Conservation (phyloP, 1,140 invertebrate genomes). For the Macrosteles quadrilineatus region DNA sequence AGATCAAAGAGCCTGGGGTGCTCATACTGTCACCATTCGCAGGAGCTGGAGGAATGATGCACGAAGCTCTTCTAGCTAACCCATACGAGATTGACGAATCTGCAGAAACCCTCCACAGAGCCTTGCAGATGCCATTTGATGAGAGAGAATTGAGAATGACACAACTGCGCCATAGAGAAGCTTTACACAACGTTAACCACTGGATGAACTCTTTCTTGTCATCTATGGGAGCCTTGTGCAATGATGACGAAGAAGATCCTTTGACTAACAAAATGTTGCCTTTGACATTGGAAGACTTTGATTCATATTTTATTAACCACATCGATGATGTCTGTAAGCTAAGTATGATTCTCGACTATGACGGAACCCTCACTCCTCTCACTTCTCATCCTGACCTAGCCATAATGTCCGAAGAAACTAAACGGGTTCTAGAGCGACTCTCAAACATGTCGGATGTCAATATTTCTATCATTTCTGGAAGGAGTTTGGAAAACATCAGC, state of each 20-base stretch:
- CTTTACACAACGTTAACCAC: slow-evolving; percentile 80
- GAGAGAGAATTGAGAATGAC: slow-evolving; percentile 86
- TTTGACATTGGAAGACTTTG: slow-evolving; percentile 83
- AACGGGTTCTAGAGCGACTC: slow-evolving; percentile 78
- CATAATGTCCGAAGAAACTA: slow-evolving; percentile 80
- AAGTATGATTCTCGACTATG: slow-evolving; percentile 84
- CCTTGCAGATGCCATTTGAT: slow-evolving; percentile 87
- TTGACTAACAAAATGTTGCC: slow-evolving; percentile 82
- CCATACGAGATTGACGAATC: slow-evolving; percentile 88
- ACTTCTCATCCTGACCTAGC: slow-evolving; percentile 88
- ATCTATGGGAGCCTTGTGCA: slow-evolving; percentile 73
- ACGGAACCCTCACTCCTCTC: slow-evolving; percentile 85
- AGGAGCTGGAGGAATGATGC: slow-evolving; percentile 89
- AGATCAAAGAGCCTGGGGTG: slow-evolving; percentile 84
- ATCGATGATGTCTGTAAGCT: slow-evolving; percentile 84
- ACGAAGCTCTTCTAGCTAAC: slow-evolving; percentile 85
- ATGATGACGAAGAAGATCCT: slow-evolving; percentile 77
- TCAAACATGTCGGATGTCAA: slow-evolving; percentile 86
- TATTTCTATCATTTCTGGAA: slow-evolving; percentile 84
- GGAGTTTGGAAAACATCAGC: slow-evolving; percentile 86
- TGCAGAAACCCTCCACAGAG: slow-evolving; percentile 81
- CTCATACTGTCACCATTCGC: slow-evolving; percentile 89
- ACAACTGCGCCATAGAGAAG: slow-evolving; percentile 76
- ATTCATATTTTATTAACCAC: slow-evolving; percentile 83
- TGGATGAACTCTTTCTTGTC: slow-evolving; percentile 89